Base-by-base conservation (phyloP, 2,113 vertebrate species). In the Alligator sinensis region DNA sequence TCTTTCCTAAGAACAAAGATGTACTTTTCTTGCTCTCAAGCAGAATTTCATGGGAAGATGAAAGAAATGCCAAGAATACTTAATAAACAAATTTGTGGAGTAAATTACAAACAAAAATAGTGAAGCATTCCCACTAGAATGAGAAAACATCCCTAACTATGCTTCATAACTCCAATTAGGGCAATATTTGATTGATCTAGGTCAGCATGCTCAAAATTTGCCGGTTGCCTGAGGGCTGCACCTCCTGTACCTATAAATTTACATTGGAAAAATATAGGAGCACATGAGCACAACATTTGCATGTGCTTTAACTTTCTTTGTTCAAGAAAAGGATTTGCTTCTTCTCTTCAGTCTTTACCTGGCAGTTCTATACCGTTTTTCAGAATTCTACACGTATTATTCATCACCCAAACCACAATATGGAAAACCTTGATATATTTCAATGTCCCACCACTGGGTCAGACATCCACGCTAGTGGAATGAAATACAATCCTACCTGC, bases 1-100 rank as follows among this genome's bases (percentile, higher is more conserved):
- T 95, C 91, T 94, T 97, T 96, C 89, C 92, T 70, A 89, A 96
- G 92, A 97, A 97, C 93, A 97, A 97, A 96, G 94, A 93, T 78
- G 58, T 6, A 90, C 54, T 91, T 64, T 77, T 88, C 28, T 92
- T 93, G 92, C 74, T 91, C 70, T 94, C 74, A 82, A 95, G 91
- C 94, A 97, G 62, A 96, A 95, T 94, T 93, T 79, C 80, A 92
- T 59, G 83, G 64, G 74, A 96, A 94, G 91, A 95, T 97, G 91
- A 97, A 97, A 97, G 76, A 96, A 96, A 96, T 86, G 87, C 78
- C 94, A 95, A 84, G 81, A 93, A 94, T 96, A 89, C 80, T 95
- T 96, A 93, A 93, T 96, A 96, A 92, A 93, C 79, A 96, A 97
- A 97, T 95, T 95, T 86, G 89, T 68, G 92, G 68, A 87, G 38